Evolutionary conservation across 2,797 vertebrate species (phyloP), one percentile per base, ranked within the genome.

Genomic region (Podargus strigoides): DNA sequence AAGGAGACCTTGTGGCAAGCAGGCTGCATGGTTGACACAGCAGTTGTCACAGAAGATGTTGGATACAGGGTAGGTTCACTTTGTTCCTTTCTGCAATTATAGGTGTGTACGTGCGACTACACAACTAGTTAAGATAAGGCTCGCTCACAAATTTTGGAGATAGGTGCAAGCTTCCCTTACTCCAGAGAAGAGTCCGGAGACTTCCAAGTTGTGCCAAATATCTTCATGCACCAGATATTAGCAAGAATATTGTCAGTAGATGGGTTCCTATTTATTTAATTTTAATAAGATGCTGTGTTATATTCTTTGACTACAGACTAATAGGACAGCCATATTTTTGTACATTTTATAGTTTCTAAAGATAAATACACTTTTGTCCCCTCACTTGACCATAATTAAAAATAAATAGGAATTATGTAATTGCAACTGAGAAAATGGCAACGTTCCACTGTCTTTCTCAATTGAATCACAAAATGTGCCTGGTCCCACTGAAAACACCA

Each of bases 1-100:
- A 99, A 99, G 89, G 99, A 99, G 97, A 99, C 99, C 6, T 94
- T 99, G 27, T 99, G 99, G 99, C 98, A 99, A 94, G 98, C 98
- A 17, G 98, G 97, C 14, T 97, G 98, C n/a, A 21, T 95, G 6
- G 96, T 98, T 47, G 97, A 98, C 89, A 97, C 98, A 4, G 50
- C 96, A 3, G 90, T 97, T 21, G 47, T 99, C 62, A 97, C 97
- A 30, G 99, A 99, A 88, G 98, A 99, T 89, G 98, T 98, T 78
- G 98, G 98, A 85, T 99, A 99, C 91, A 97, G 99, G 97, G 99
- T 99, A 96, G 91, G 97, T 90, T 19, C 9, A 0, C 28, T 63
- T 86, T 14, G 12, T 75, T 89, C 18, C 44, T 92, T 63, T 66
- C 46, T 62, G 21, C 32, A 62, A 3, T 50, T 84, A 42, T 4